phyloP scores from a whole-genome alignment of 2,888 invertebrate species.

The Silvanus unidentatus region DNA sequence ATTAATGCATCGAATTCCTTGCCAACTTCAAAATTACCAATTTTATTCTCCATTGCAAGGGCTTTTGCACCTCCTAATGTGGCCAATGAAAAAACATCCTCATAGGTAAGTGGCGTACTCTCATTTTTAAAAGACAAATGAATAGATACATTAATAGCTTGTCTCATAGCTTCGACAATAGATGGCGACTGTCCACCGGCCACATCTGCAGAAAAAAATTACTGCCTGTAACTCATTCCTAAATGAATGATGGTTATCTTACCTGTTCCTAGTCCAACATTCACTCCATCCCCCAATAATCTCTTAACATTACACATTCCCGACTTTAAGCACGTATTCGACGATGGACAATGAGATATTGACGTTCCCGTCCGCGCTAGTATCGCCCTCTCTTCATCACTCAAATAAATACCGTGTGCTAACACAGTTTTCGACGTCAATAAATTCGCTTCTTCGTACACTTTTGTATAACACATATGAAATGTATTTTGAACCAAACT shows the following conservation, averaged over 20 bases:
- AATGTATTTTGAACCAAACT: conserved; percentile 55
- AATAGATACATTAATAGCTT: conserved; percentile 68
- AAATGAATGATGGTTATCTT: conserved; percentile 21
- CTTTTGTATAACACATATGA: conserved; percentile 58
- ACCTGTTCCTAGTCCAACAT: conserved; percentile 85
- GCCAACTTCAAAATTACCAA: conserved; percentile 74
- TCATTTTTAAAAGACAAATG: conserved; percentile 54
- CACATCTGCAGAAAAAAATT: conserved; percentile 62
- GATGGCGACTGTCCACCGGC: conserved; percentile 75
- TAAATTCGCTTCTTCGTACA: conserved; percentile 69
- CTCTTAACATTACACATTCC: conserved; percentile 74
- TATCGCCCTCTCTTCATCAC: conserved; percentile 61
- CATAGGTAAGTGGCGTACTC: conserved; percentile 56
- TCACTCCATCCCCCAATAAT: conserved; percentile 58
- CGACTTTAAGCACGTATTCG: conserved; percentile 74
- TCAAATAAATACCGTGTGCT: conserved; percentile 77
- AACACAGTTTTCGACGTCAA: conserved; percentile 72
- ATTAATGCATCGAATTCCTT: conserved; percentile 86
- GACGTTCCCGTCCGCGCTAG: conserved; percentile 58
- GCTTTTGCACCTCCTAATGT: conserved; percentile 84
- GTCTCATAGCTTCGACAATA: conserved; percentile 69
- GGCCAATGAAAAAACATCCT: conserved; percentile 76
- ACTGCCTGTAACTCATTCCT: too few species aligned
- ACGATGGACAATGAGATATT: conserved; percentile 81
- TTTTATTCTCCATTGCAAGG: conserved; percentile 62